A percentile compares a stretch with the other conserved stretches of the same genome.
Conservation (phyloP, 2,888 invertebrate genomes). For the Leucophora obtusa region DNA sequence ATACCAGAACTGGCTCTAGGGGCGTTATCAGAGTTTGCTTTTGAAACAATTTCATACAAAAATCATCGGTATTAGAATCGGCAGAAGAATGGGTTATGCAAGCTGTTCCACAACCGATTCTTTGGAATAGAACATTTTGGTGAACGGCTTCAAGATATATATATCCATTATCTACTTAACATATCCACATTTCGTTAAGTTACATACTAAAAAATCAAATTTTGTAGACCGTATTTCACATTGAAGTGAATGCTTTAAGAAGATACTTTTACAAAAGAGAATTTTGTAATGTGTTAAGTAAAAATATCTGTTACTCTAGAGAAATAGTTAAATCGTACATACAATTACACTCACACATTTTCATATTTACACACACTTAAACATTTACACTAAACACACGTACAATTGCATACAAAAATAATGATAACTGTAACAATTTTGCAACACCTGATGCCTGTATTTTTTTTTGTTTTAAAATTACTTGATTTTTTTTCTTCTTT, state of each 20-base stretch:
- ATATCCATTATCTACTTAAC: no score
- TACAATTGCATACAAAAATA: constrained; percentile 1
- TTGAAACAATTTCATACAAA: no score
- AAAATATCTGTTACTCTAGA: constrained; percentile 36
- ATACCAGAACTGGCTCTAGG: no score
- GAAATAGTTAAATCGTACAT: constrained; percentile 36
- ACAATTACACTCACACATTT: constrained; percentile 19
- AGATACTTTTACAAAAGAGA: constrained; percentile 11
- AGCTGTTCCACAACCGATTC: no score
- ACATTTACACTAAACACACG: not conserved
- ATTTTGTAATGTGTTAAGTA: constrained; percentile 34
- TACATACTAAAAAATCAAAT: no score
- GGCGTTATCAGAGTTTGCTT: no score
- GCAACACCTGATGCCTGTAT: constrained; percentile 32
- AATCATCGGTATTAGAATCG: no score
- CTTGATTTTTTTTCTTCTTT: constrained; percentile 1
- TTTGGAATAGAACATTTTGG: no score
- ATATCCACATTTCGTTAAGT: no score
- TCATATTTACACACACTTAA: not conserved
- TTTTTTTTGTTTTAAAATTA: not conserved
- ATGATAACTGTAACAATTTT: constrained; percentile 35
- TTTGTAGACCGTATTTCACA: no score
- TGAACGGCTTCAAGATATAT: no score
- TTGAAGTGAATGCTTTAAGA: not conserved
- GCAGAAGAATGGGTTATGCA: no score